phyloP scores from a whole-genome alignment of 2,797 vertebrate genomes.

The Mormyrus hasselquistii region DNA sequence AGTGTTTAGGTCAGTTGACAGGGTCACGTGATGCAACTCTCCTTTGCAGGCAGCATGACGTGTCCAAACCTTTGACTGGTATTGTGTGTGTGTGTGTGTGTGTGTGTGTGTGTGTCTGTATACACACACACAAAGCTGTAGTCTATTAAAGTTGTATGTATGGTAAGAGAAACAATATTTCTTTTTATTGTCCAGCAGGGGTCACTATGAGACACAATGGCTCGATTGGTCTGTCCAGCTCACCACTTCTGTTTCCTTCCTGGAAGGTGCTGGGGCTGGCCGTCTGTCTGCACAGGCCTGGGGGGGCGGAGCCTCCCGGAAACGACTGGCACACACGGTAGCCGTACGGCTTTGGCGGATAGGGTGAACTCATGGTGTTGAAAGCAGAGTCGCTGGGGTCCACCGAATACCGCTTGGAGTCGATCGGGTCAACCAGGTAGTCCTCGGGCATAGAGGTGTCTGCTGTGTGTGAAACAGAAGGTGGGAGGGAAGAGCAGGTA shows the following conservation, averaged over 20 bases:
- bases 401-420: conserved; percentile 64
- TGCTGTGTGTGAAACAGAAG: conserved; percentile 40
- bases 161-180: neutral
- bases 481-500: neutral
- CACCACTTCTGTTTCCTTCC: conserved; percentile 83
- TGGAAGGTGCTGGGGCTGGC: conserved; percentile 71
- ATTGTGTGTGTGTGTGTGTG: neutral
- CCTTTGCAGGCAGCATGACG: neutral
- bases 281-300: conserved; percentile 62
- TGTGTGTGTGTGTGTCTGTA: neutral
- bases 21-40: neutral
- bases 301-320: conserved; percentile 51
- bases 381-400: conserved; percentile 71
- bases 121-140: neutral
- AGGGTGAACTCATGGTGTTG: conserved; percentile 60
- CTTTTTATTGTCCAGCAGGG: neutral
- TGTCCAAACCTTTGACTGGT: neutral
- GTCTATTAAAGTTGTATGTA: neutral
- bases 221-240: conserved; percentile 28
- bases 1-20: neutral
- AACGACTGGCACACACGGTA: conserved; percentile 49
- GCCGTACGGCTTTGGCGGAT: conserved; percentile 56
- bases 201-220: neutral
- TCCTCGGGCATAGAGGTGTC: conserved; percentile 72
- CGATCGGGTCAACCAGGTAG: conserved; percentile 62